Conservation (phyloP, 1,140 invertebrate genomes). For the Nomia melanderi region DNA sequence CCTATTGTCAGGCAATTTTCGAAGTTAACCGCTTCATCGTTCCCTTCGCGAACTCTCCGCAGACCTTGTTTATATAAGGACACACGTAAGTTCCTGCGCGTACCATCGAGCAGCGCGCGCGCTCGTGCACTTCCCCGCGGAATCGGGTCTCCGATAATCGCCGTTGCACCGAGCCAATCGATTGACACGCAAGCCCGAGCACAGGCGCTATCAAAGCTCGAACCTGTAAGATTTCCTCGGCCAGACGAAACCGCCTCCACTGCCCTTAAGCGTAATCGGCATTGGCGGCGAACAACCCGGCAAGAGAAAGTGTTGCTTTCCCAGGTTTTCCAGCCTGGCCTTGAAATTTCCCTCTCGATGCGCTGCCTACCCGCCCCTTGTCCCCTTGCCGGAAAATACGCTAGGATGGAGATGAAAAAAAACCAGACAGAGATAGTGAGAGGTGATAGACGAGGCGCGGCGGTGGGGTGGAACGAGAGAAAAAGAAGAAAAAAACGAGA, state of each 20-base stretch:
- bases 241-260: neutral
- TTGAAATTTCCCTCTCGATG: constrained; percentile 68
- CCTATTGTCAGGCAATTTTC: neutral
- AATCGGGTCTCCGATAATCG: neutral
- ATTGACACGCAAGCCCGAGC: constrained; percentile 6
- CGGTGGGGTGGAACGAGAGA: constrained; percentile 27
- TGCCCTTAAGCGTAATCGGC: neutral
- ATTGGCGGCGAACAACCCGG: neutral
- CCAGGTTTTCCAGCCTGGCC: constrained; percentile 52
- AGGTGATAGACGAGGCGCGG: neutral
- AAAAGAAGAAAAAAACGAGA: too few species aligned
- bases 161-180: neutral
- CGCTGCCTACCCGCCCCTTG: constrained; percentile 17
- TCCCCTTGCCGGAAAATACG: constrained; percentile 33
- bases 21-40: neutral
- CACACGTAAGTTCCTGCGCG: neutral
- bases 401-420: constrained; percentile 21
- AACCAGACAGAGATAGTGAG: neutral
- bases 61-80: neutral
- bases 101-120: neutral
- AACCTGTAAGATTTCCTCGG: constrained; percentile 27
- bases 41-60: neutral
- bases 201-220: neutral
- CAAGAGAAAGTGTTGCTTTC: constrained; percentile 30
- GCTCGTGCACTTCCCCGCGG: neutral